Evolutionary conservation across 2,113 vertebrate genomes (phyloP), one percentile per base, ranked within the genome.

Genomic region (Lates calcarifer): DNA sequence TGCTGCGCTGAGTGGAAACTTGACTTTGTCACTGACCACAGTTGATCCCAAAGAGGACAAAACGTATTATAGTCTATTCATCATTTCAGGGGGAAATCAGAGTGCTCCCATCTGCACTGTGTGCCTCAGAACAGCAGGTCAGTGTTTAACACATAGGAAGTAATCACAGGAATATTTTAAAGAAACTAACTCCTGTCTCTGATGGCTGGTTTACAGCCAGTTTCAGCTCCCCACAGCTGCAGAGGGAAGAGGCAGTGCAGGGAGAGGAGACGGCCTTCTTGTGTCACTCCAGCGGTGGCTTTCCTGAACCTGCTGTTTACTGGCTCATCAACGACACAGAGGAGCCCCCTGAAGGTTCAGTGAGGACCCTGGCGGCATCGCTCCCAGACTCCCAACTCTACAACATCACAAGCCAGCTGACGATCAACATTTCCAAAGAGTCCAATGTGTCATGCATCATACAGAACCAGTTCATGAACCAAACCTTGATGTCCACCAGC

Each of bases 61-160:
- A 1, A 63, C 0, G 0, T 18, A 41, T 33, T 94, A 92, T 49
- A 90, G 87, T 2, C 78, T 95, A 3, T 77, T 86, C 61, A 4
- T 93, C n/a, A 35, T 45, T 3, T 81, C 73, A 28, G 81, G 5
- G 20, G 45, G 53, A 11, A 82, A 88, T 8, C 65, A 11, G 0
- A 89, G 64, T 14, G 18, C 14, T 1, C 60, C 55, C 0, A 29
- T 89, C 57, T 95, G 93, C 74, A 83, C 68, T 0, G 8, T 88
- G 73, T 95, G 92, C 43, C 87, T 95, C 76, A 64, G 51, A 39
- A 82, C 75, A 17, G 91, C 92, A 91, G 94, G 94, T 94, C 47
- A 90, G 91, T 72, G 41, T 37, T 24, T 18, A 1, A 5, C 4
- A 51, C n/a, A 61, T 24, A 55, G 29, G 1, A 39, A 26, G 26